Evolutionary conservation across 2,797 vertebrate genomes (phyloP).

Genomic region (Rousettus madagascariensis): DNA sequence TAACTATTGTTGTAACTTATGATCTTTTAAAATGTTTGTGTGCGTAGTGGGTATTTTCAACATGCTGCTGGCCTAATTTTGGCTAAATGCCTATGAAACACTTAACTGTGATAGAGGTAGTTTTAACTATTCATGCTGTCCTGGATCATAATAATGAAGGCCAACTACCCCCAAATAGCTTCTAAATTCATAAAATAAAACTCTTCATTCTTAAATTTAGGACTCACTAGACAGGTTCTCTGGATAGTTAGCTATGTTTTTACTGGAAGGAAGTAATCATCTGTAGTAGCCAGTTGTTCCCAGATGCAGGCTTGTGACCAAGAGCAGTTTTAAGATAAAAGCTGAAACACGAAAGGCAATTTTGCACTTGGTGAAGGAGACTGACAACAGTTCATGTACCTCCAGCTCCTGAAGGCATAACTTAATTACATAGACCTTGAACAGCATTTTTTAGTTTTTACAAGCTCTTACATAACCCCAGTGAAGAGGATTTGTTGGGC

Average conservation of each 20-base stretch:
- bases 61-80: not conserved
- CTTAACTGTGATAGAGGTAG: not conserved
- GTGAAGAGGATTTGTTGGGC: not conserved
- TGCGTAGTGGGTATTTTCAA: not conserved
- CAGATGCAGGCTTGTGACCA: not conserved
- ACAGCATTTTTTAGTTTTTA: not conserved
- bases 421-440: not conserved
- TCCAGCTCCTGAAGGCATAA: not conserved
- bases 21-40: not conserved
- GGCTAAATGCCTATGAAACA: not conserved
- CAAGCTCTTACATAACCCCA: not conserved
- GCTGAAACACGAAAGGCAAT: not conserved
- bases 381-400: not conserved
- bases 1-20: not conserved
- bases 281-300: not conserved
- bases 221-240: not conserved
- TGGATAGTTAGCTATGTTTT: not conserved
- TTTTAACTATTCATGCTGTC: not conserved
- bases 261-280: not conserved
- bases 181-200: not conserved
- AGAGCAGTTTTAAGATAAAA: not conserved
- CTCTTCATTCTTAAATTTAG: not conserved
- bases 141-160: not conserved
- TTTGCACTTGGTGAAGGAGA: not conserved
- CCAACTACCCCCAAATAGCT: not conserved